Percentiles rank a stretch among this genome's conserved stretches.
phyloP scores from a whole-genome alignment of 1,140 invertebrate species.

The Pectinophora gossypiella region DNA sequence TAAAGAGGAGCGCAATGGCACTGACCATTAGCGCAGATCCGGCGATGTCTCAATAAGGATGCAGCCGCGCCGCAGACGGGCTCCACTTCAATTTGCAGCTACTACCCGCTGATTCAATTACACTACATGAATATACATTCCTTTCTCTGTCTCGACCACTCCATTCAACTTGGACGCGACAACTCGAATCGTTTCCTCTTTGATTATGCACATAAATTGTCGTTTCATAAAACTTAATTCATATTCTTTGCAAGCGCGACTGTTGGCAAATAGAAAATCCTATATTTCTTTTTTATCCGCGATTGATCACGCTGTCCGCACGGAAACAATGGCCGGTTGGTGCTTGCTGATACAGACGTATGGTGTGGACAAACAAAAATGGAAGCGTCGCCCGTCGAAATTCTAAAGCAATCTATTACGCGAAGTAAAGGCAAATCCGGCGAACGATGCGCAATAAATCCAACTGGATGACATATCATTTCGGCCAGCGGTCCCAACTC shows the following conservation, averaged over 20 bases:
- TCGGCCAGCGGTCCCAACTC: background rate
- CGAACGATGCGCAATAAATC: conserved; percentile 22
- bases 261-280: background rate
- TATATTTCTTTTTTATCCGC: background rate
- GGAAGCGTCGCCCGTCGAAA: conserved; percentile 4
- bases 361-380: background rate
- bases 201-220: background rate
- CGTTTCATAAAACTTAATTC: background rate
- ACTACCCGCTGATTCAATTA: conserved; percentile 30
- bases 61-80: conserved; percentile 4
- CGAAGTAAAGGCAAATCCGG: conserved; percentile 13
- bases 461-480: conserved; percentile 16
- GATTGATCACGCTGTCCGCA: background rate
- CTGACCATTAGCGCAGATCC: background rate
- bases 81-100: conserved; percentile 28
- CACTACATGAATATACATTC: conserved; percentile 37
- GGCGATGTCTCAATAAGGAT: background rate
- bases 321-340: background rate
- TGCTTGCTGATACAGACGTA: background rate
- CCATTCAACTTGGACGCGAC: background rate
- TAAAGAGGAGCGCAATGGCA: background rate
- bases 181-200: too few species aligned
- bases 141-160: conserved; percentile 12
- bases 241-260: background rate
- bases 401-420: conserved; percentile 9